Conservation (phyloP, 2,797 vertebrate genomes). For the Sitta carolinensis region DNA sequence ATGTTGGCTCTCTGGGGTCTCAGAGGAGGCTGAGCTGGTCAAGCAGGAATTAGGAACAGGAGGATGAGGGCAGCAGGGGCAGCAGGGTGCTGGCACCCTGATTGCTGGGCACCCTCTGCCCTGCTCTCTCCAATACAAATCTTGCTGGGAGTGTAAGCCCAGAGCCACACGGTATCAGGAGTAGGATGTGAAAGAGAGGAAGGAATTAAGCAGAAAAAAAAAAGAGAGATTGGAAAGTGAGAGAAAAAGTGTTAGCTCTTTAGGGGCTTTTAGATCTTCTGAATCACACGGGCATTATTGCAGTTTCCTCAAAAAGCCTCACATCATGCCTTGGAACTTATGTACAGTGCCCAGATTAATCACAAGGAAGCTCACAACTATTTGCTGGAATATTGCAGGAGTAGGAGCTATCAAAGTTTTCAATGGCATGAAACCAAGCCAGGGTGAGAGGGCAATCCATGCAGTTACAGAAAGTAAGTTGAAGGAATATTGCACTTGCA, state of each 20-base stretch:
- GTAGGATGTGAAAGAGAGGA: not conserved
- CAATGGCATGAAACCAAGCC: constrained; percentile 12
- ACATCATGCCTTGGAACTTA: not conserved
- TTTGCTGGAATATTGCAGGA: constrained; percentile 31
- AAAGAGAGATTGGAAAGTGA: not conserved
- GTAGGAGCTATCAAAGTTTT: not conserved
- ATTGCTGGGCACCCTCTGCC: not conserved
- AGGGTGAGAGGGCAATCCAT: constrained; percentile 20
- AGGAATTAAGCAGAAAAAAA: not conserved
- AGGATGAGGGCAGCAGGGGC: not conserved
- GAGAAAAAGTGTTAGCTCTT: constrained; percentile 10
- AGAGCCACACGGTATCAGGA: not conserved
- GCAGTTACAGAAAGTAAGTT: not conserved
- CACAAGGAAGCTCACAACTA: not conserved
- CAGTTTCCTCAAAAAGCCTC: not conserved
- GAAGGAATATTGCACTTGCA: not conserved
- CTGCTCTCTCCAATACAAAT: not conserved
- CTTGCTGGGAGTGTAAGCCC: not conserved
- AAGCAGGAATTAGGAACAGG: not conserved
- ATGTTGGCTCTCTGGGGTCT: not conserved
- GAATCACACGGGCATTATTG: not conserved
- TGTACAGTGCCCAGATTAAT: not conserved
- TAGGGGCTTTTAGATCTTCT: not conserved
- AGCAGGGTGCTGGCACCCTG: not conserved
- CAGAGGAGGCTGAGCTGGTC: not conserved